Percentiles rank a stretch among this genome's conserved stretches.
Evolutionary conservation across 2,113 vertebrate species (phyloP).

Genomic region (Urocolius indicus): DNA sequence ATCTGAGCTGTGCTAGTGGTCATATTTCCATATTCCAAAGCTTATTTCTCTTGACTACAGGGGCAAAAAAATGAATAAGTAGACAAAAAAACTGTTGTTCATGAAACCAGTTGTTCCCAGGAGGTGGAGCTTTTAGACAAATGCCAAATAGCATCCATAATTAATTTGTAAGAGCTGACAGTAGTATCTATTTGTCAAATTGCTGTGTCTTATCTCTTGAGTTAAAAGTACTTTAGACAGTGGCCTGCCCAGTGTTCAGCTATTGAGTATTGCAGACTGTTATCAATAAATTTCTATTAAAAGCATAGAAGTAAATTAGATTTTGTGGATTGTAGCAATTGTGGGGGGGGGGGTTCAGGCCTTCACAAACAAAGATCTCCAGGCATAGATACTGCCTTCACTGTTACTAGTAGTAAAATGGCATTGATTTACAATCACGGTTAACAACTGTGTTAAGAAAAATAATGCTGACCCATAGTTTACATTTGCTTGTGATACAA

Average conservation of each 20-base stretch:
- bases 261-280: not conserved
- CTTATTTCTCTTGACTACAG: not conserved
- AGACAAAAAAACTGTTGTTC: not conserved
- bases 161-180: conserved; percentile 11
- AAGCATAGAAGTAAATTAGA: not conserved
- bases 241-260: not conserved
- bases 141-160: conserved; percentile 5
- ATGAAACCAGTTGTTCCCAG: not conserved
- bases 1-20: not conserved
- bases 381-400: not conserved
- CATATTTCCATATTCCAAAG: not conserved
- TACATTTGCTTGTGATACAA: not conserved
- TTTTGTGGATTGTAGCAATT: not conserved
- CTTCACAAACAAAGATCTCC: not conserved
- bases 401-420: not conserved
- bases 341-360: not conserved
- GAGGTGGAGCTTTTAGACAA: not conserved
- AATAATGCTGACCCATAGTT: not conserved
- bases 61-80: not conserved
- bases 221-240: not conserved
- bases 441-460: not conserved
- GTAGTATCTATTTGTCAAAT: not conserved
- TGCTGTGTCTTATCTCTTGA: not conserved
- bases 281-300: not conserved
- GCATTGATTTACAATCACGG: not conserved